Conservation (phyloP, 2,113 vertebrate species). For the Protobothrops flavoviridis region DNA sequence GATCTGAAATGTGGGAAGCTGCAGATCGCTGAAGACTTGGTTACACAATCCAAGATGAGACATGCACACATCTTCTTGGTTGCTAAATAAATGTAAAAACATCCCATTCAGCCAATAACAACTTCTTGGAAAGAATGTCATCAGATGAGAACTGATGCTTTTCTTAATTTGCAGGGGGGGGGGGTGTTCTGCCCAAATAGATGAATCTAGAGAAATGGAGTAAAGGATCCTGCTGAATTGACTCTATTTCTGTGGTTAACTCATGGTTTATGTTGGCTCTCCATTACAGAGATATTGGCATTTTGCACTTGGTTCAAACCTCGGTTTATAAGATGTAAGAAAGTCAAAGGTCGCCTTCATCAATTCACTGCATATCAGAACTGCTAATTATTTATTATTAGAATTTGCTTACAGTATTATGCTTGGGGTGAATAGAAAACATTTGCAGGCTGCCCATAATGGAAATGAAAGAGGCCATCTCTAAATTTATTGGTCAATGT, state of each 20-base stretch:
- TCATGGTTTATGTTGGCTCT: not conserved
- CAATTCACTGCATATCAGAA: not conserved
- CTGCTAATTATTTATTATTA: not conserved
- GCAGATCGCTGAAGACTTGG: not conserved
- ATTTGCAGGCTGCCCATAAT: not conserved
- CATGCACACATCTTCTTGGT: not conserved
- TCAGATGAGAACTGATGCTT: not conserved
- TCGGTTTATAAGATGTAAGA: not conserved
- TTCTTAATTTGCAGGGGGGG: too few species aligned
- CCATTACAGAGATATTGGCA: not conserved
- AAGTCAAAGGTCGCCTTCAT: not conserved
- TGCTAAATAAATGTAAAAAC: not conserved
- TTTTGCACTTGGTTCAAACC: not conserved
- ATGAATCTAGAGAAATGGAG: not conserved
- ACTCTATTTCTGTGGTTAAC: not conserved
- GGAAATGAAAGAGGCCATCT: not conserved
- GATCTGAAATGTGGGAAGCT: not conserved
- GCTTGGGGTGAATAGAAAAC: not conserved
- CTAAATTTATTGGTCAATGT: not conserved
- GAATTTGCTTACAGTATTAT: constrained; percentile 7
- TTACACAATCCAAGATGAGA: not conserved
- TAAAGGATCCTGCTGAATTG: not conserved
- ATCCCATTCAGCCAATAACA: not conserved
- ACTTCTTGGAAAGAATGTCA: not conserved
- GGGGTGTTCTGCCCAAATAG: not conserved